Conservation (phyloP, 2,888 invertebrate species). For the Sceliomorpha sp. region DNA sequence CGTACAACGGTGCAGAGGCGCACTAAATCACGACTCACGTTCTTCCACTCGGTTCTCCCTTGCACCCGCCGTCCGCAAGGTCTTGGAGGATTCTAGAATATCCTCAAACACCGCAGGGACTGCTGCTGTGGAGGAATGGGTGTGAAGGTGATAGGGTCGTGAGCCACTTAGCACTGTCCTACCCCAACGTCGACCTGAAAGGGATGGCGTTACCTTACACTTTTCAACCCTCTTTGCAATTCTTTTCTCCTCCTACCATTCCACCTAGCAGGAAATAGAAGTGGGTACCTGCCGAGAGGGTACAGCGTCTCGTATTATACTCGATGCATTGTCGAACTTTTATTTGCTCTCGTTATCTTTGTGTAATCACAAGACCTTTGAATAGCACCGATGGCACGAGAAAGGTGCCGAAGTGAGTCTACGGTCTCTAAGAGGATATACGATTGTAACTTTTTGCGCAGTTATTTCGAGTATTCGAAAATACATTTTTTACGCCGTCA, state of each 20-base stretch:
- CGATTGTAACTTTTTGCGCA: too few species aligned
- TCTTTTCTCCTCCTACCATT: slow-evolving; percentile 22
- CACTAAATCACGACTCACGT: slow-evolving; percentile 74
- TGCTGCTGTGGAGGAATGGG: slow-evolving; percentile 4
- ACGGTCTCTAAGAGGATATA: too few species aligned
- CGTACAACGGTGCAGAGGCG: slow-evolving; percentile 64
- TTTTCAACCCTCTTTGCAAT: slow-evolving; percentile 41
- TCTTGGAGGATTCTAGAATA: slow-evolving; percentile 38
- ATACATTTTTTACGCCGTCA: too few species aligned
- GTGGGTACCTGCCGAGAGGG: slow-evolving; percentile 1
- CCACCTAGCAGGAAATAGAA: slow-evolving; percentile 14
- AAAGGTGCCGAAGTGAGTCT: background rate
- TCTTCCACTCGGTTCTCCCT: slow-evolving; percentile 63
- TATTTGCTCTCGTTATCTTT: slow-evolving; percentile 26
- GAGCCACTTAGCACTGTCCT: slow-evolving; percentile 54
- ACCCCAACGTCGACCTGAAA: slow-evolving; percentile 38
- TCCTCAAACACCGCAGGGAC: slow-evolving; percentile 50
- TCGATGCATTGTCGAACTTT: slow-evolving; percentile 43
- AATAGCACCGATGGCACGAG: background rate
- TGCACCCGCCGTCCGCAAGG: slow-evolving; percentile 28
- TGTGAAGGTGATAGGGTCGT: slow-evolving; percentile 33
- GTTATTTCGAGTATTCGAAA: too few species aligned
- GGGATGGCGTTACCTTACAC: slow-evolving; percentile 37
- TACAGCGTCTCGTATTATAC: slow-evolving; percentile 24
- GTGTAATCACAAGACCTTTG: background rate